Conservation (phyloP, 2,888 invertebrate species). For the Liodrosophila aerea region DNA sequence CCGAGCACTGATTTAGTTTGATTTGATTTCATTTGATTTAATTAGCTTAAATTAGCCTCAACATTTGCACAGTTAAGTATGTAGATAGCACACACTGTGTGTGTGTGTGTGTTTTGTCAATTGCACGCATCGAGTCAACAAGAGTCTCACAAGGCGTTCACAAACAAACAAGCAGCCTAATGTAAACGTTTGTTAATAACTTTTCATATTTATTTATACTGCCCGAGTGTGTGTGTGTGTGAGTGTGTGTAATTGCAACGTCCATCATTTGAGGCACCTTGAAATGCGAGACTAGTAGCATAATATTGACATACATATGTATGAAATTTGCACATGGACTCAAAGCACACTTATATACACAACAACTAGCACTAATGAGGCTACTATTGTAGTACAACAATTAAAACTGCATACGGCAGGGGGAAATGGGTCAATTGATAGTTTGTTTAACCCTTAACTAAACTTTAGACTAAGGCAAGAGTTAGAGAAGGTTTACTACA, state of each 20-base stretch:
- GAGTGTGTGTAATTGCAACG: slow-evolving; percentile 3
- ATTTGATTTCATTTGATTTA: slow-evolving; percentile 52
- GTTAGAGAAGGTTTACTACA: no score
- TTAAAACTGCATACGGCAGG: slow-evolving; percentile 25
- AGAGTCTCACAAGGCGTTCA: slow-evolving; percentile 24
- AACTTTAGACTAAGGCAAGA: no score
- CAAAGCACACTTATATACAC: slow-evolving; percentile 27
- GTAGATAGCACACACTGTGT: slow-evolving; percentile 20
- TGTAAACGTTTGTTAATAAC: slow-evolving; percentile 57
- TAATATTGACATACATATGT: slow-evolving; percentile 62
- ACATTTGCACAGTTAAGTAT: slow-evolving; percentile 16
- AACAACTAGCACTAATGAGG: slow-evolving; percentile 32
- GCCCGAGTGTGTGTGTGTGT: not conserved
- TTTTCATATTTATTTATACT: slow-evolving; percentile 13
- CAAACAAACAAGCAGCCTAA: slow-evolving; percentile 27
- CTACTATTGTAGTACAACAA: slow-evolving; percentile 18
- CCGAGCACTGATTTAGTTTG: slow-evolving; percentile 25
- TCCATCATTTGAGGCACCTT: slow-evolving; percentile 58
- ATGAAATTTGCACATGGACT: slow-evolving; percentile 56
- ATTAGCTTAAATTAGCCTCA: slow-evolving; percentile 58
- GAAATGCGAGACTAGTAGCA: slow-evolving; percentile 47
- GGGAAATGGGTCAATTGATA: slow-evolving; percentile 18
- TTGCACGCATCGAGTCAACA: slow-evolving; percentile 35
- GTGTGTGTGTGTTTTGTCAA: slow-evolving; percentile 10
- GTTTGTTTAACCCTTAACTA: no score